Conservation (phyloP, 1,140 invertebrate species). For the Temnothorax curvispinosus region DNA sequence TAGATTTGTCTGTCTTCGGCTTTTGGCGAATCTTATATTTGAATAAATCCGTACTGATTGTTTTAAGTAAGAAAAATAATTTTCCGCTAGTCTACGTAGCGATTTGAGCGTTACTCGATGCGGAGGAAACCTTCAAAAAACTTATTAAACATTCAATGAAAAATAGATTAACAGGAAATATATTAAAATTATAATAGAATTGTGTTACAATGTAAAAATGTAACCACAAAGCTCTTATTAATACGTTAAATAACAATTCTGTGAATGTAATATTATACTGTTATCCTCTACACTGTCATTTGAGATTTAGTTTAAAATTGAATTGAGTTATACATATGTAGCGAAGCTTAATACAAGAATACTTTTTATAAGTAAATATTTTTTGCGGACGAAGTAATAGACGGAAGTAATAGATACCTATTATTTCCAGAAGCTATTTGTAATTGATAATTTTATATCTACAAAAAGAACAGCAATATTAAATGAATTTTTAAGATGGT, state of each 20-base stretch:
- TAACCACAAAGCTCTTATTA: background rate
- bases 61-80: background rate
- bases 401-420: background rate
- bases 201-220: background rate
- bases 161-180: background rate
- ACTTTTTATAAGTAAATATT: background rate
- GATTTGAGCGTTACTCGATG: background rate
- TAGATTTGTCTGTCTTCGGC: background rate
- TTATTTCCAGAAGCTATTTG: background rate
- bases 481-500: background rate
- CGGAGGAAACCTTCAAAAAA: background rate
- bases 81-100: background rate
- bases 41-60: conserved; percentile 41
- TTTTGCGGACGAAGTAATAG: background rate
- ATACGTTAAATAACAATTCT: background rate
- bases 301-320: background rate
- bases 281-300: background rate
- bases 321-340: background rate
- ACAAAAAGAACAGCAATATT: background rate
- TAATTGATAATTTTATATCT: background rate
- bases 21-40: conserved; percentile 34
- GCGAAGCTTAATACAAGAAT: background rate
- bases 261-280: background rate
- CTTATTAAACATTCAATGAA: background rate
- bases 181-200: background rate